Base-by-base conservation (phyloP, 2,113 vertebrate species). In the Struthidea cinerea region DNA sequence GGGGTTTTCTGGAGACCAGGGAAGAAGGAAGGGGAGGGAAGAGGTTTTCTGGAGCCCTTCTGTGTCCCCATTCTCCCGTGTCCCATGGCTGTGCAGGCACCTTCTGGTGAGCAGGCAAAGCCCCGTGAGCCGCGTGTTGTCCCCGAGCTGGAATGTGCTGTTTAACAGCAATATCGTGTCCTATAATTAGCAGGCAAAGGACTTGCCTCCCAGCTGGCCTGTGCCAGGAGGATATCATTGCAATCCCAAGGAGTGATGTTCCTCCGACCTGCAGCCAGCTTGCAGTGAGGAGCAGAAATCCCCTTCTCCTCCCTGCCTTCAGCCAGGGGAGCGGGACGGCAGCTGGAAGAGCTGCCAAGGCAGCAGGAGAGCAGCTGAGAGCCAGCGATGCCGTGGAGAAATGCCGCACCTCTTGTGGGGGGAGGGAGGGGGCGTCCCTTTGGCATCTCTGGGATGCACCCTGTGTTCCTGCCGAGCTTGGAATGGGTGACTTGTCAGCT, bases 131-230 rank as follows among this genome's bases (percentile, higher is more conserved):
- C 5, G 7, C 33, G 8, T 37, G 52, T 13, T 84, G 68, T 75
- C 50, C n/a, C 77, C 0, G 3, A 77, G 71, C 83, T 77, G 15
- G 55, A 41, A 46, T 21, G 55, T 19, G 44, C 81, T 39, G 22
- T 47, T 90, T 76, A 85, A 87, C 74, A 68, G 90, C 87, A 85
- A 56, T 89, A 65, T 57, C 56, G 83, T 73, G 71, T 61, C 78
- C 87, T 91, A 13, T 76, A 79, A 94, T 96, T 73, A 95, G 95
- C 85, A 94, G 88, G 88, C 90, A 85, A 64, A 94, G 90, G 88
- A 65, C 59, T 86, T 88, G 85, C 88, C 79, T 96, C 83, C 67
- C 88, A 86, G 85, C 88, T 67, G 85, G 88, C 94, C 90, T 32
- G 67, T 76, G 84, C 95, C 87, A 89, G 67, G 80, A 86, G 87